A percentile compares a stretch with the other conserved stretches of the same genome.
These are phyloP conservation scores for Pristionchus entomophagus DNA, from an alignment of 2,888 invertebrate genomes.

Conservation along the genomic window DNA sequence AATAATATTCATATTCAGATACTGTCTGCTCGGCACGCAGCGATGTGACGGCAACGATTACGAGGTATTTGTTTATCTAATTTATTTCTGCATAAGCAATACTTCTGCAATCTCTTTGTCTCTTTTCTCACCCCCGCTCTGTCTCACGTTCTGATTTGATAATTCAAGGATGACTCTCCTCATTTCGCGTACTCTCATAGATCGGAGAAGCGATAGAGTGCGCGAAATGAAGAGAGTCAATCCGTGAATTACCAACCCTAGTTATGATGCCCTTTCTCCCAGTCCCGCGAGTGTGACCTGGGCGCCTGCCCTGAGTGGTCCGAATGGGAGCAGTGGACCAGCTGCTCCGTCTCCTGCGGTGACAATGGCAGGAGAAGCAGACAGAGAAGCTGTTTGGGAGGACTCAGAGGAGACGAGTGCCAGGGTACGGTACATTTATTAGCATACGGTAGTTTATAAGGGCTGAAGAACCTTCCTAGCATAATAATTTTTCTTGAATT, in stretches of 20 bases:
- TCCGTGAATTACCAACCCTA: background rate
- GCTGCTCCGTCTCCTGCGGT: conserved; percentile 68
- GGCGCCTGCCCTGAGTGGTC: conserved; percentile 70
- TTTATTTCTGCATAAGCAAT: background rate
- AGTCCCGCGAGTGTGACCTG: conserved; percentile 62
- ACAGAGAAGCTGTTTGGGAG: conserved; percentile 66
- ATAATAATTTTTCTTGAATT: too few relatives aligned
- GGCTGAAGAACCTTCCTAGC: too few relatives aligned
- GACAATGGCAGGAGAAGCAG: conserved; percentile 60
- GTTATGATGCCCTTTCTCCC: background rate
- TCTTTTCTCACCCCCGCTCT: too few relatives aligned
- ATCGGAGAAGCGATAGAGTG: too few relatives aligned
- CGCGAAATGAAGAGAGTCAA: too few relatives aligned
- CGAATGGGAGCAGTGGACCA: conserved; percentile 68
- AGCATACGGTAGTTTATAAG: too few relatives aligned
- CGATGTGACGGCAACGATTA: conserved; percentile 69
- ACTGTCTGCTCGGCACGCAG: conserved; percentile 69
- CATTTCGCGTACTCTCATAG: too few relatives aligned
- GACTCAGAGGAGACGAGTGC: conserved; percentile 63
- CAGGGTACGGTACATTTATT: conserved; percentile 48
- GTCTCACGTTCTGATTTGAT: too few relatives aligned
- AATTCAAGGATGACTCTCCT: too few relatives aligned
- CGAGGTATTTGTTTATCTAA: conserved; percentile 50
- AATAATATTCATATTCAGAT: too few relatives aligned
- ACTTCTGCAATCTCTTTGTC: too few relatives aligned